Percentiles rank a stretch among this genome's conserved stretches.
phyloP scores from a whole-genome alignment of 1,140 invertebrate species.

The Phthorimaea operculella region DNA sequence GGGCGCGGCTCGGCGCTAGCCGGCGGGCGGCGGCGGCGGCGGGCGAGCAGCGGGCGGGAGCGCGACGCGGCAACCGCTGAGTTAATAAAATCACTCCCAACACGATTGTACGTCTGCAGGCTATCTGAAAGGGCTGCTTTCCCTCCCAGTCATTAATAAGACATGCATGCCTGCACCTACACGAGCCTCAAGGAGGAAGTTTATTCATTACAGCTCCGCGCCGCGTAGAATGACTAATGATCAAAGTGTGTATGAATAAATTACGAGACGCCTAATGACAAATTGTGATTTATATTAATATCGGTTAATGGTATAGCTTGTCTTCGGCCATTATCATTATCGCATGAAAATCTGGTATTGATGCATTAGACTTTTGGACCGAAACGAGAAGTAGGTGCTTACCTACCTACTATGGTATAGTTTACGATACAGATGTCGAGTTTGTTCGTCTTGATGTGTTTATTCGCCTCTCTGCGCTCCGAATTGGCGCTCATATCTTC shows the following conservation, averaged over 20 bases:
- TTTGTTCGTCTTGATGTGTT: not conserved
- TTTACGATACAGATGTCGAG: not conserved
- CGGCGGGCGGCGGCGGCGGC: not conserved
- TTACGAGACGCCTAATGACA: not conserved
- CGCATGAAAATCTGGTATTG: too few species aligned
- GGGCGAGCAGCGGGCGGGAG: slow-evolving; percentile 9
- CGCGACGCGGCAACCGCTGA: slow-evolving; percentile 17
- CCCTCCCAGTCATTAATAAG: not conserved
- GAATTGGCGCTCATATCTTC: slow-evolving; percentile 7
- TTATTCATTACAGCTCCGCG: not conserved
- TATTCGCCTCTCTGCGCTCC: slow-evolving; percentile 2
- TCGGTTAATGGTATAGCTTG: too few species aligned
- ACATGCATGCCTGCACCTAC: not conserved
- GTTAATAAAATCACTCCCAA: slow-evolving; percentile 45
- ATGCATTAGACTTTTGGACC: too few species aligned
- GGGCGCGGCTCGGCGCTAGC: slow-evolving; percentile 9
- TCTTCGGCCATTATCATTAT: too few species aligned
- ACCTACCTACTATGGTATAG: not conserved
- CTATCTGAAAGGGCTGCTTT: not conserved
- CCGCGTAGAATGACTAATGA: not conserved
- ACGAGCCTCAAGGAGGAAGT: slow-evolving; percentile 1
- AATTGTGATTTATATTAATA: too few species aligned
- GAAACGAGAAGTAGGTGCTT: too few species aligned
- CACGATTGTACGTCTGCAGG: slow-evolving; percentile 21
- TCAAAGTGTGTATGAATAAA: too few species aligned